phyloP scores from a whole-genome alignment of 2,888 invertebrate species.

The Idaea straminata region DNA sequence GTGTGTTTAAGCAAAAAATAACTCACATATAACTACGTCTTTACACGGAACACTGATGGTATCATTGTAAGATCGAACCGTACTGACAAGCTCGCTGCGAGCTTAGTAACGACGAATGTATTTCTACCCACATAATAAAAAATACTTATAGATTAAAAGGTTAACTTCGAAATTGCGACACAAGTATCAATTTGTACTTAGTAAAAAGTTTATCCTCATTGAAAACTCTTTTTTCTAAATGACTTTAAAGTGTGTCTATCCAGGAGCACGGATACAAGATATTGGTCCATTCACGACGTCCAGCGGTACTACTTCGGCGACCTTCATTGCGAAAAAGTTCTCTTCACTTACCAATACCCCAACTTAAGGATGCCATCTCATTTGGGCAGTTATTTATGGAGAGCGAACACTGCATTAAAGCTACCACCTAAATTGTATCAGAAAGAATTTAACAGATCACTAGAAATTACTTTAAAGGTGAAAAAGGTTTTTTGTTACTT shows the following conservation, averaged over 20 bases:
- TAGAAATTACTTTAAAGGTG: slow-evolving; percentile 61
- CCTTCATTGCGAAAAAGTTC: slow-evolving; percentile 57
- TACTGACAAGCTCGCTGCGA: no score
- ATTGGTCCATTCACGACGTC: slow-evolving; percentile 64
- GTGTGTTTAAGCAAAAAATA: no score
- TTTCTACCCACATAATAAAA: no score
- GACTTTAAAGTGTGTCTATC: not conserved
- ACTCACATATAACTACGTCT: no score
- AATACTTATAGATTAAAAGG: no score
- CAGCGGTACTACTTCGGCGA: slow-evolving; percentile 59
- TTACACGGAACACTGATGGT: no score
- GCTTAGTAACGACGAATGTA: no score
- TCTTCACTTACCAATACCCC: slow-evolving; percentile 66
- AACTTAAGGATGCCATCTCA: slow-evolving; percentile 51
- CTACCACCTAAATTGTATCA: slow-evolving; percentile 42
- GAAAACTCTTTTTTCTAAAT: not conserved
- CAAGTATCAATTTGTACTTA: no score
- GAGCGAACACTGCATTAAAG: slow-evolving; percentile 52
- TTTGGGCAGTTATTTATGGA: slow-evolving; percentile 55
- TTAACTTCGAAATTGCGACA: no score
- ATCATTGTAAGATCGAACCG: no score
- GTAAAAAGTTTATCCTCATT: no score
- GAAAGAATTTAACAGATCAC: slow-evolving; percentile 48
- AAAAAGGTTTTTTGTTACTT: not conserved
- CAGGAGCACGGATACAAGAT: slow-evolving; percentile 54